Conservation (phyloP, 2,797 vertebrate species). For the Macrochelys suwanniensis region DNA sequence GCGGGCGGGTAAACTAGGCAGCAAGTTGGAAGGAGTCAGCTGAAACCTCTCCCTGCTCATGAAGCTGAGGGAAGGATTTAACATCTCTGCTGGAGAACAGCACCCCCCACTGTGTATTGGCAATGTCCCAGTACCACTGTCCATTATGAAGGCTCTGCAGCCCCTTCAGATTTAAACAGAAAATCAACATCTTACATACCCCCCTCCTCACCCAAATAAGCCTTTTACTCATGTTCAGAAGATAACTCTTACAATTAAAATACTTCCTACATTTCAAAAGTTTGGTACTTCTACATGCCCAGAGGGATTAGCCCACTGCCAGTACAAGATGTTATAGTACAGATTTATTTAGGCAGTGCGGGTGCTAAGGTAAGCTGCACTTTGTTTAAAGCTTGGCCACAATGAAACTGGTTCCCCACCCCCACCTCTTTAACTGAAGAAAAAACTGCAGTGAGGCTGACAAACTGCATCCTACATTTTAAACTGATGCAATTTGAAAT, state of each 20-base stretch:
- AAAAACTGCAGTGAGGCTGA: background rate
- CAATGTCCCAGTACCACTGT: background rate
- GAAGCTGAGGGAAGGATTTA: background rate
- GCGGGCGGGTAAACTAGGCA: background rate
- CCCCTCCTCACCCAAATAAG: background rate
- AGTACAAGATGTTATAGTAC: background rate
- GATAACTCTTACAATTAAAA: background rate
- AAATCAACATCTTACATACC: background rate
- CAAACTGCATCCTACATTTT: conserved; percentile 46
- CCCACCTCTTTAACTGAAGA: background rate
- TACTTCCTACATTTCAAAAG: background rate
- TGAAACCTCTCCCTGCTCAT: background rate
- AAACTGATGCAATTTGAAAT: conserved; percentile 34
- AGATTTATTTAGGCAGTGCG: background rate
- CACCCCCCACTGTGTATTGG: rapidly evolving
- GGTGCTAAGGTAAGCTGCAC: background rate
- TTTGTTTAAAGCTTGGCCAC: conserved; percentile 22
- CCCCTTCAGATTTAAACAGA: background rate
- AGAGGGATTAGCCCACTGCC: background rate
- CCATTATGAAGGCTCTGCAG: background rate
- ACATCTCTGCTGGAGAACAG: background rate
- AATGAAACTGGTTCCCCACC: background rate
- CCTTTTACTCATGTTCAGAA: background rate
- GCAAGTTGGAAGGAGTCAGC: background rate
- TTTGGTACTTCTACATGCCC: background rate